Percentiles rank a stretch among this genome's conserved stretches.
phyloP scores from a whole-genome alignment of 2,888 invertebrate genomes.

The Abrostola triplasia region DNA sequence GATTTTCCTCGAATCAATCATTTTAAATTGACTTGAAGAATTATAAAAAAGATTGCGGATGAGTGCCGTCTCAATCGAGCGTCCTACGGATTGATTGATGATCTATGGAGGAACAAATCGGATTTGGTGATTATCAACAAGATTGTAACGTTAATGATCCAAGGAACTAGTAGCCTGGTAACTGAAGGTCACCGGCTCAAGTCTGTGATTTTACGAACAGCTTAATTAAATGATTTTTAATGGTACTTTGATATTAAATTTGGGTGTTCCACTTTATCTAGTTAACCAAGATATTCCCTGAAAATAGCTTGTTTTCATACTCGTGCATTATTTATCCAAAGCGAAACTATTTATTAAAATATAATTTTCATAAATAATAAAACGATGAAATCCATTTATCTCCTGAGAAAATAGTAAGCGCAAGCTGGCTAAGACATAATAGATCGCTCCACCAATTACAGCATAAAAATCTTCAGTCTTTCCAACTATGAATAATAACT shows the following conservation, averaged over 20 bases:
- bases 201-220: too few relatives aligned
- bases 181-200: neutral
- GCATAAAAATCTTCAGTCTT: conserved; percentile 29
- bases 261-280: too few relatives aligned
- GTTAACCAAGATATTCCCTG: too few relatives aligned
- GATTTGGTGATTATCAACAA: conserved; percentile 33
- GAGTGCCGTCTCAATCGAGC: conserved; percentile 44
- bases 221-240: too few relatives aligned
- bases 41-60: conserved; percentile 62
- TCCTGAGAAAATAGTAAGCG: conserved; percentile 18
- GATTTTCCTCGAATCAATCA: conserved; percentile 71
- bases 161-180: neutral
- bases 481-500: conserved; percentile 44
- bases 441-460: conserved; percentile 37
- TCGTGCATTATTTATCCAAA: neutral
- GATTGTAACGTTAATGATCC: neutral
- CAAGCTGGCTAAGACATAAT: conserved; percentile 28
- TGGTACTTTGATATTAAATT: too few relatives aligned
- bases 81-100: conserved; percentile 57
- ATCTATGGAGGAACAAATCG: conserved; percentile 36
- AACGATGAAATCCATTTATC: conserved; percentile 6
- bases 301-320: too few relatives aligned
- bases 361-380: conserved; percentile 15
- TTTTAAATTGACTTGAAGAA: conserved; percentile 70
- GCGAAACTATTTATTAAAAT: conserved; percentile 21